phyloP scores from a whole-genome alignment of 2,113 vertebrate genomes.

The Sardina pilchardus region DNA sequence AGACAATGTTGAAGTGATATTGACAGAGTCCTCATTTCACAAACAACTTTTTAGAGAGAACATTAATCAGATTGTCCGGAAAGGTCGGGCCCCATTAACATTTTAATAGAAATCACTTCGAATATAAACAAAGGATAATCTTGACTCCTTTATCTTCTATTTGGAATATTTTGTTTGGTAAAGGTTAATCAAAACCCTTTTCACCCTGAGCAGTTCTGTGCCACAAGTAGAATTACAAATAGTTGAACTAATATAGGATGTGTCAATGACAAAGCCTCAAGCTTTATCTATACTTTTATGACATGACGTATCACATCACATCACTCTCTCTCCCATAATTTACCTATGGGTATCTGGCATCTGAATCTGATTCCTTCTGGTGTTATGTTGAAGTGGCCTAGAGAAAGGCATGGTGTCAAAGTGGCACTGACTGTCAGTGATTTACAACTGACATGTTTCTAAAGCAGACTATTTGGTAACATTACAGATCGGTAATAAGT shows the following conservation, averaged over 20 bases:
- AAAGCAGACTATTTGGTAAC: not conserved
- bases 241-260: not conserved
- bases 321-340: not conserved
- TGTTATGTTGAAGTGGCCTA: not conserved
- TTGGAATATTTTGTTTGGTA: not conserved
- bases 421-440: not conserved
- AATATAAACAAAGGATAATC: not conserved
- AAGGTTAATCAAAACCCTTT: not conserved
- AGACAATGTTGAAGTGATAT: not conserved
- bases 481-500: too few relatives aligned
- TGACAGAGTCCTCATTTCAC: not conserved
- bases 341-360: not conserved
- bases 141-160: not conserved
- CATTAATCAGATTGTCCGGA: not conserved
- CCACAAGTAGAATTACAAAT: not conserved
- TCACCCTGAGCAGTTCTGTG: not conserved
- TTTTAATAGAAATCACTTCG: not conserved
- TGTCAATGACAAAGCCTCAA: not conserved
- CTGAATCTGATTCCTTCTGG: not conserved
- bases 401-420: not conserved
- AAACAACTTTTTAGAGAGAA: not conserved
- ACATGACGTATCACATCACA: not conserved
- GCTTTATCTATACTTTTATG: not conserved
- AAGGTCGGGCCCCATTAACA: not conserved
- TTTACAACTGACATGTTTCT: not conserved